Conservation (phyloP, 2,113 vertebrate genomes). For the Mustelus asterias region DNA sequence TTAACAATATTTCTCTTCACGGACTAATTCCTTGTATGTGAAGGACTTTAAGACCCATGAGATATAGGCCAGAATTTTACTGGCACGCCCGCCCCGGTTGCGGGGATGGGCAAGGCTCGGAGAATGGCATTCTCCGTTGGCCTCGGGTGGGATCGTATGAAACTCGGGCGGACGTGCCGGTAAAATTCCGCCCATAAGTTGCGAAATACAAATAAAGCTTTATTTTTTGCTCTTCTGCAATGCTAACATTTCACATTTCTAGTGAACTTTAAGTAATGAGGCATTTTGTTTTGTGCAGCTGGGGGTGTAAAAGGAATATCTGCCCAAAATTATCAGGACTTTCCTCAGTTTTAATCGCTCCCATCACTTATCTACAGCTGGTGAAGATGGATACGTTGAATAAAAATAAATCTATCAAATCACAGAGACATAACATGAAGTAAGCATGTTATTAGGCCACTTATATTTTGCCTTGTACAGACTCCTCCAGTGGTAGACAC, state of each 20-base stretch:
- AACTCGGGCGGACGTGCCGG: too few species aligned
- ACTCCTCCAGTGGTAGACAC: neutral
- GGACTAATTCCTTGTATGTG: neutral
- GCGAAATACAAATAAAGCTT: neutral
- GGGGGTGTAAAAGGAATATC: neutral
- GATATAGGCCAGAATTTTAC: neutral
- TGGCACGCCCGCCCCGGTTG: too few species aligned
- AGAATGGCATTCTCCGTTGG: too few species aligned
- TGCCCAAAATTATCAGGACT: neutral
- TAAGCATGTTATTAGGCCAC: neutral
- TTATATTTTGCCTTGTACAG: neutral
- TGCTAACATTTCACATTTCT: neutral
- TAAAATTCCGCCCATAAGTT: neutral
- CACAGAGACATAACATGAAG: neutral
- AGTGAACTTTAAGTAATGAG: neutral
- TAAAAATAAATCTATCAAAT: neutral
- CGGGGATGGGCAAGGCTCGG: too few species aligned
- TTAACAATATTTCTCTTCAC: neutral
- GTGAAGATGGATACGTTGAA: neutral
- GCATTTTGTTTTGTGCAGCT: neutral
- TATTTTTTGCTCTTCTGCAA: neutral
- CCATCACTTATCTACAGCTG: neutral
- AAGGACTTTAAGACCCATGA: neutral
- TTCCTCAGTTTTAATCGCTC: neutral
- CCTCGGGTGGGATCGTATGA: too few species aligned